Percentiles rank a stretch among this genome's conserved stretches.
Conservation (phyloP, 2,797 vertebrate genomes). For the Taenioides sp. region DNA sequence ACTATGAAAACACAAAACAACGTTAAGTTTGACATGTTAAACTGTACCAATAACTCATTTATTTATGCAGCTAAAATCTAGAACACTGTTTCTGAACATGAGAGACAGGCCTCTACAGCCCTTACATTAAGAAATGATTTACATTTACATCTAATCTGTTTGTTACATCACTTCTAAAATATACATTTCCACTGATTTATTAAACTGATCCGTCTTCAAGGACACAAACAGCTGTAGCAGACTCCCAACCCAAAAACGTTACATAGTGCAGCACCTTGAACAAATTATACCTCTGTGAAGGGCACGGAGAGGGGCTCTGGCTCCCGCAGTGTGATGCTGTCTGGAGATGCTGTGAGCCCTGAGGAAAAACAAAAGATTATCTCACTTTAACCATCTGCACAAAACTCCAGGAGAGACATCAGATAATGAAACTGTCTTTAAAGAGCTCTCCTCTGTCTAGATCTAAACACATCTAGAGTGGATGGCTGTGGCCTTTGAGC, state of each 20-base stretch:
- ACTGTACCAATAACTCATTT: not conserved
- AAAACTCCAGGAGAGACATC: conserved; percentile 13
- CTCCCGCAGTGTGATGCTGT: conserved; percentile 72
- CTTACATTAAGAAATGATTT: too few relatives aligned
- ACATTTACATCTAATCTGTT: too few relatives aligned
- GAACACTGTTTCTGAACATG: too few relatives aligned
- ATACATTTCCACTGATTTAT: not conserved
- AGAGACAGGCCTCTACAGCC: too few relatives aligned
- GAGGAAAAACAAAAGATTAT: conserved; percentile 9
- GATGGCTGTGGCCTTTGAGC: conserved; percentile 8
- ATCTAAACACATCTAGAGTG: conserved; percentile 11
- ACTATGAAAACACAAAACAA: conserved; percentile 49
- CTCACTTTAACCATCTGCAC: not conserved
- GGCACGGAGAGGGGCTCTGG: conserved; percentile 27
- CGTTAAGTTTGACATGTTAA: not conserved
- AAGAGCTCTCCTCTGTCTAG: conserved; percentile 6
- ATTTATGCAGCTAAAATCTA: not conserved
- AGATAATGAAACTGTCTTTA: conserved; percentile 30
- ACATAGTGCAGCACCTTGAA: not conserved
- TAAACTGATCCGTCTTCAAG: too few relatives aligned
- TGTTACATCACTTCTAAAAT: too few relatives aligned
- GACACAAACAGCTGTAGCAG: too few relatives aligned
- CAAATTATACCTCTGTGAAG: conserved; percentile 41
- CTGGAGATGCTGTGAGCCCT: conserved; percentile 69
- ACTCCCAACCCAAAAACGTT: too few relatives aligned